Conservation (phyloP, 37 sponge, comb jelly and placozoan species). For the Axinella damicornis region DNA sequence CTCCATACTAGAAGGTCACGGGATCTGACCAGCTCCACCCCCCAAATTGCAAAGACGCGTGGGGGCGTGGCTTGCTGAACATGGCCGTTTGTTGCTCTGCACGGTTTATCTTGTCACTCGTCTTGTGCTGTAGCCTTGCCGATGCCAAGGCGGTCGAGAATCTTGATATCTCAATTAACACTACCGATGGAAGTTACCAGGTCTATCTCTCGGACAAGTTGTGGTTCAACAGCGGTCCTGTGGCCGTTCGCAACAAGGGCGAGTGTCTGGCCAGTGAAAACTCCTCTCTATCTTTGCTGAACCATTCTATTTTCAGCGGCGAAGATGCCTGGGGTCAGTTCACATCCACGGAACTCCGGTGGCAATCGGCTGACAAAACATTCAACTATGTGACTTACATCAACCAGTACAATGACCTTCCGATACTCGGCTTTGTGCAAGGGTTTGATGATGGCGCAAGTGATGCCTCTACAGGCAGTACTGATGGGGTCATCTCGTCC, state of each 20-base stretch:
- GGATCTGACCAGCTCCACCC: too few species aligned
- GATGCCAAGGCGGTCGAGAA: background rate
- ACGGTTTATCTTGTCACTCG: too few species aligned
- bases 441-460: constrained; percentile 1
- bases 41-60: too few species aligned
- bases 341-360: background rate
- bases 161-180: constrained; percentile 13
- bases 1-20: too few species aligned
- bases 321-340: constrained; percentile 40
- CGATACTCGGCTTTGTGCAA: constrained; percentile 19
- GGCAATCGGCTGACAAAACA: constrained; percentile 11
- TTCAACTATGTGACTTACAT: constrained; percentile 12
- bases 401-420: constrained; percentile 16
- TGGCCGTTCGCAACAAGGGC: constrained; percentile 22
- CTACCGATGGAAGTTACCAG: constrained; percentile 4
- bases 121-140: background rate
- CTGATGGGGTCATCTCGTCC: constrained; percentile 11
- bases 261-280: constrained; percentile 22
- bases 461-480: background rate
- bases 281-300: background rate
- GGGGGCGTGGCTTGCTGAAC: too few species aligned
- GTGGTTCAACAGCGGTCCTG: constrained; percentile 56
- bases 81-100: too few species aligned
- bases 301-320: background rate
- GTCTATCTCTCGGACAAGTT: constrained; percentile 8